A percentile compares a stretch with the other conserved stretches of the same genome.
phyloP scores from a whole-genome alignment of 2,113 vertebrate genomes.

The Pycnonotus jocosus region DNA sequence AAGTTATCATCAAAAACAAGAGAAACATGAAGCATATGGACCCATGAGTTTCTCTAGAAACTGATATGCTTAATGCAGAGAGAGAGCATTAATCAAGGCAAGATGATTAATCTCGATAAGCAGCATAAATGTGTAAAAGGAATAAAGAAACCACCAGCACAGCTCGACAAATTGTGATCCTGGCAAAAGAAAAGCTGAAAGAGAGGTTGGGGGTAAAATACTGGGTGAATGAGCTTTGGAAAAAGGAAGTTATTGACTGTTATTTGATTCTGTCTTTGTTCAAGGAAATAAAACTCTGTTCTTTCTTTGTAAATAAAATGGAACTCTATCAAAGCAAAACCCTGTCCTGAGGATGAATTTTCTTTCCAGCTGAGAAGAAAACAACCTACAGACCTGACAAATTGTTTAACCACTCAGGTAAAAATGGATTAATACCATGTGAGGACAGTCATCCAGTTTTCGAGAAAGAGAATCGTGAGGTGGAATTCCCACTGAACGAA shows the following conservation, averaged over 20 bases:
- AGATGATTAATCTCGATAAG: slow-evolving; percentile 41
- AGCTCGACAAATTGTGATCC: neutral
- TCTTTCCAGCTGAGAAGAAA: slow-evolving; percentile 39
- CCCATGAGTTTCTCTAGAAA: slow-evolving; percentile 34
- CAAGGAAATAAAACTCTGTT: slow-evolving; percentile 24
- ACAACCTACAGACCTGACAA: slow-evolving; percentile 14
- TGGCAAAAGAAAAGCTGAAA: slow-evolving; percentile 32
- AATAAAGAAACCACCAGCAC: slow-evolving; percentile 28
- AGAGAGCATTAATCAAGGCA: slow-evolving; percentile 41
- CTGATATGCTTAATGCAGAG: slow-evolving; percentile 40
- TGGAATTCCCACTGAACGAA: slow-evolving; percentile 46
- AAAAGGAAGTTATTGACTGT: slow-evolving; percentile 7
- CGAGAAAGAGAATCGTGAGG: neutral
- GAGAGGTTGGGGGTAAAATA: slow-evolving; percentile 34
- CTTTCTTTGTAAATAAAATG: slow-evolving; percentile 48
- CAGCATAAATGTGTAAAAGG: slow-evolving; percentile 1
- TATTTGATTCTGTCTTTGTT: slow-evolving; percentile 33
- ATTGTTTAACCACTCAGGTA: slow-evolving; percentile 44
- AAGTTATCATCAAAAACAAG: slow-evolving; percentile 42
- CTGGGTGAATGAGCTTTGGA: neutral
- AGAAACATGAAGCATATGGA: neutral
- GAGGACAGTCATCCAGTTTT: neutral
- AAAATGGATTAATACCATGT: slow-evolving; percentile 37
- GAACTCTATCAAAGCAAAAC: slow-evolving; percentile 46
- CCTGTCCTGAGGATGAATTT: slow-evolving; percentile 1